Base-by-base conservation (phyloP, 2,888 invertebrate genomes). In the Stomorhina lunata region DNA sequence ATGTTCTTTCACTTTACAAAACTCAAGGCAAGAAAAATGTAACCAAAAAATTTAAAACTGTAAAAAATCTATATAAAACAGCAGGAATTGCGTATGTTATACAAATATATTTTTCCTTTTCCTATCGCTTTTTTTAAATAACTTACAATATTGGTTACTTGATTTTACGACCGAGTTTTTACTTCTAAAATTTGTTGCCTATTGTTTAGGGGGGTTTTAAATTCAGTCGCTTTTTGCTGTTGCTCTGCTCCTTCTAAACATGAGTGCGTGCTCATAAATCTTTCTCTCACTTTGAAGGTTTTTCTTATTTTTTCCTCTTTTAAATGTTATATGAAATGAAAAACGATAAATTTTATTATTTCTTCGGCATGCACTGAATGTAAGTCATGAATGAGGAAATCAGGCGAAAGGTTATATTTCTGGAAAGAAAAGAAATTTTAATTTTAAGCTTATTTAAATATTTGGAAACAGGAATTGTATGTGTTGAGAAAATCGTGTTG, bases 191-290 rank as follows among this genome's bases (percentile, higher is more conserved):
- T 68, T 69, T 77, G 77, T 69, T 81, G 77, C 72, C 78, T 73
- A 73, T 80, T 66, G 66, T 73, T n/a, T 53, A 66, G 59, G 79
- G 17, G n/a, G 66, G 17, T 66, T 68, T 79, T 32, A 5, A 10
- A 71, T 43, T 55, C 27, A 55, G 27, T 63, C 53, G 61, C 17
- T 37, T 61, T 29, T 66, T 65, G 17, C 10, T 65, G 48, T 12
- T 40, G 57, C 57, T 48, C 48, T 59, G 37, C 17, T 43, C 15
- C 6, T 63, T 48, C 65, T 72, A 50, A 79, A 59, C 50, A 66
- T 48, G 72, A 81, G 68, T 81, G 81, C 77, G 77, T 81, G 77
- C 77, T 61, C 77, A 72, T 81, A 81, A 81, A 77, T 81, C 81
- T 81, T 77, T 59, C 68, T 72, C 77, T 66, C 77, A 72, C 77